These are phyloP conservation scores for Heterochromis multidens DNA, from an alignment of 2,113 vertebrate genomes.

Conservation along the genomic window DNA sequence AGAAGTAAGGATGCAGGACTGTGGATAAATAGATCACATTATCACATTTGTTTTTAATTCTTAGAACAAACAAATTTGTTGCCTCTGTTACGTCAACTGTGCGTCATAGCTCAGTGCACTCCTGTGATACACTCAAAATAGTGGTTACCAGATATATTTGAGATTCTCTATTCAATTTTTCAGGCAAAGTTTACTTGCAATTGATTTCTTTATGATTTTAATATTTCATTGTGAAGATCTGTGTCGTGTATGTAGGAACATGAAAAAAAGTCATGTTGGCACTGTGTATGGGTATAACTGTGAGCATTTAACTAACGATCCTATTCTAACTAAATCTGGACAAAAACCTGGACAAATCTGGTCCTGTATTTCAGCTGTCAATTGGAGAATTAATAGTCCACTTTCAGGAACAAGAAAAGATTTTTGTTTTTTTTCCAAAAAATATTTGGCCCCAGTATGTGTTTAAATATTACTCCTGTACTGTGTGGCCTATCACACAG, in stretches of 20 bases:
- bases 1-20: background rate
- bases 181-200: background rate
- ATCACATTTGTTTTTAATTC: background rate
- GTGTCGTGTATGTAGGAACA: background rate
- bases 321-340: background rate
- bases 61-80: background rate
- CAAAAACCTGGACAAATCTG: background rate
- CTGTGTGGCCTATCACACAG: background rate
- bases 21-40: background rate
- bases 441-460: background rate
- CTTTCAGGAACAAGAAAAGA: background rate
- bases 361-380: background rate
- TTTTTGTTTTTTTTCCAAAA: background rate
- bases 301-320: background rate
- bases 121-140: background rate
- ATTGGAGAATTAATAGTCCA: no score
- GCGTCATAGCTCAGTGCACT: background rate
- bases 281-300: background rate
- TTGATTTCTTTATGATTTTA: background rate
- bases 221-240: background rate
- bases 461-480: background rate
- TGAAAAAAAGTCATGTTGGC: background rate
- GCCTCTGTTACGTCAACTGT: background rate
- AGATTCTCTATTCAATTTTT: background rate
- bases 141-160: background rate